phyloP scores from a whole-genome alignment of 2,888 invertebrate species.

The Dinocampus coccinellae region DNA sequence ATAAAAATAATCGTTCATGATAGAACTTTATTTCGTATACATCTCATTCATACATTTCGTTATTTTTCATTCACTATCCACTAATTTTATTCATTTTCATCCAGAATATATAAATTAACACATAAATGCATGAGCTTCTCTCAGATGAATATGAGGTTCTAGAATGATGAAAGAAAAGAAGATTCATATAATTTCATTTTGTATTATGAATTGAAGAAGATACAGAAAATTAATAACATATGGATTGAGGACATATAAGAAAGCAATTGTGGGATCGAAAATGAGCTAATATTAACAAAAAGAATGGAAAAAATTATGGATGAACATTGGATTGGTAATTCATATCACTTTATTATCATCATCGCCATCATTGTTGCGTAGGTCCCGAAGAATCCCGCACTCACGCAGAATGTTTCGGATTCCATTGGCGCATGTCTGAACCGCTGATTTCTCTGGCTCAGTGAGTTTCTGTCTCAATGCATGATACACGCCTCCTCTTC shows the following conservation, averaged over 20 bases:
- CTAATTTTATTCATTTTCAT: conserved; percentile 34
- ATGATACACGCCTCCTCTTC: conserved; percentile 69
- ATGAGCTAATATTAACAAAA: neutral
- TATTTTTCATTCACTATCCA: conserved; percentile 32
- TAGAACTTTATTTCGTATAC: too few species aligned
- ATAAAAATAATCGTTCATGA: conserved; percentile 48
- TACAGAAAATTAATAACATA: neutral
- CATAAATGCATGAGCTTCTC: neutral
- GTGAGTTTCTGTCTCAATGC: conserved; percentile 70
- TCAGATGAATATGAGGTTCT: too few species aligned
- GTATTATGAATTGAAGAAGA: neutral
- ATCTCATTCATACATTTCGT: conserved; percentile 19
- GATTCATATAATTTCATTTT: neutral
- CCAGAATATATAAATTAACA: neutral
- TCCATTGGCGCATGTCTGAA: conserved; percentile 59
- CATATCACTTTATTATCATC: conserved; percentile 18
- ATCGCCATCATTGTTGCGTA: conserved; percentile 40
- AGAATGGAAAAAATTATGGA: neutral
- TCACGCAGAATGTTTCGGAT: conserved; percentile 58
- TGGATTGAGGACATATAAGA: neutral
- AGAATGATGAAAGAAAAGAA: too few species aligned
- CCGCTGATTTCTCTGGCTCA: conserved; percentile 58
- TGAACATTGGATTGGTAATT: neutral
- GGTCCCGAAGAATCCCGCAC: conserved; percentile 59
- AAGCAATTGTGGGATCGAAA: neutral